Conservation (phyloP, 1,140 invertebrate species). For the Pseudomyrmex sp. region DNA sequence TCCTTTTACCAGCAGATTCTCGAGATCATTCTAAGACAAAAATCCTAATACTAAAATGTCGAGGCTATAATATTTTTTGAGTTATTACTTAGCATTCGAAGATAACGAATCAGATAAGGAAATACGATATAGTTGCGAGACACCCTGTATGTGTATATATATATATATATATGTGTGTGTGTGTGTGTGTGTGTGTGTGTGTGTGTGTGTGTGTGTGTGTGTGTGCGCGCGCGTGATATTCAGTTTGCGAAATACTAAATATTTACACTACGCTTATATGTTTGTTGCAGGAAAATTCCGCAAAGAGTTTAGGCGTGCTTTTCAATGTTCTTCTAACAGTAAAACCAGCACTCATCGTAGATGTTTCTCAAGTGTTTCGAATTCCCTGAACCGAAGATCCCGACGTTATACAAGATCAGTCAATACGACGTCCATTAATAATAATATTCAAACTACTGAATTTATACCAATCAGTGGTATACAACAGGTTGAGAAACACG, state of each 20-base stretch:
- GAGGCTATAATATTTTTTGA: too few species aligned
- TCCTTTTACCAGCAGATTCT: too few species aligned
- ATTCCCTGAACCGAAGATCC: slow-evolving; percentile 52
- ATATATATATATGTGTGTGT: too few species aligned
- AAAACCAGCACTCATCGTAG: slow-evolving; percentile 52
- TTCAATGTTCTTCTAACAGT: slow-evolving; percentile 81
- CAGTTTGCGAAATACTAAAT: not conserved
- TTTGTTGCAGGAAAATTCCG: slow-evolving; percentile 88
- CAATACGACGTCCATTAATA: slow-evolving; percentile 69
- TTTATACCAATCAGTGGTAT: slow-evolving; percentile 74
- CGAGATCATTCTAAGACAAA: too few species aligned
- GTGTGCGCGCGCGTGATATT: not conserved
- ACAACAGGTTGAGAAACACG: slow-evolving; percentile 66
- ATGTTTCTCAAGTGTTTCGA: slow-evolving; percentile 67
- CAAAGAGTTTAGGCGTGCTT: slow-evolving; percentile 87
- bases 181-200: too few species aligned
- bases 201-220: too few species aligned
- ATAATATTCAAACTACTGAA: slow-evolving; percentile 75
- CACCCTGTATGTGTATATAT: too few species aligned
- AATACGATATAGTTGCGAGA: too few species aligned
- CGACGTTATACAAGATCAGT: slow-evolving; percentile 66
- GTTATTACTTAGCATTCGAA: too few species aligned
- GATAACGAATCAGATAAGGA: too few species aligned
- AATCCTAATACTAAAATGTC: too few species aligned
- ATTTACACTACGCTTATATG: not conserved